Conservation (phyloP, 1,140 invertebrate species). For the Ooceraea biroi region DNA sequence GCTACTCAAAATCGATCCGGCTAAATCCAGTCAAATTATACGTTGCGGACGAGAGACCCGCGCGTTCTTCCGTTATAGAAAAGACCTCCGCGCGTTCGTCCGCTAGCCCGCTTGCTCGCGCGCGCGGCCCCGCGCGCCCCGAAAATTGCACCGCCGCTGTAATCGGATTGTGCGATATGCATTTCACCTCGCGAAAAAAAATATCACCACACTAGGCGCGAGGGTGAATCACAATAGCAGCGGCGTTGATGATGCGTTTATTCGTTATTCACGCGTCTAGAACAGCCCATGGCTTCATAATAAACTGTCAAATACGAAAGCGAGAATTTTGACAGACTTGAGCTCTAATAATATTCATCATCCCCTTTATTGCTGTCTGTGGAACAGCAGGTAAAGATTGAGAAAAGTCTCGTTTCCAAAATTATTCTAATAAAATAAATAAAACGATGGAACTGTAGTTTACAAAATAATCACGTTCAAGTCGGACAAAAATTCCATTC, state of each 20-base stretch:
- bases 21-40: slow-evolving; percentile 84
- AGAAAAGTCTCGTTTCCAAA: too few species aligned
- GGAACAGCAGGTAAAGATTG: too few species aligned
- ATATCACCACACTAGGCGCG: neutral
- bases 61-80: slow-evolving; percentile 62
- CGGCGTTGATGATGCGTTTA: slow-evolving; percentile 30
- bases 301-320: neutral
- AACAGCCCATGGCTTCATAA: too few species aligned
- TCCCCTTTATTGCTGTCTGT: too few species aligned
- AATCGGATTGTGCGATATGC: slow-evolving; percentile 49
- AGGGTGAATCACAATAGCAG: slow-evolving; percentile 9
- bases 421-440: too few species aligned
- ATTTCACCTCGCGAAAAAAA: slow-evolving; percentile 43
- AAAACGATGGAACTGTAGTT: too few species aligned
- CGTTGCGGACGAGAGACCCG: slow-evolving; percentile 80
- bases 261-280: slow-evolving; percentile 2
- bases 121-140: slow-evolving; percentile 8
- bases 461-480: too few species aligned
- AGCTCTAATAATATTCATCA: neutral
- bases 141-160: slow-evolving; percentile 53
- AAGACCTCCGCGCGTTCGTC: slow-evolving; percentile 10
- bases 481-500: too few species aligned
- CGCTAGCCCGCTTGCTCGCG: neutral
- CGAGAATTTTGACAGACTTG: neutral
- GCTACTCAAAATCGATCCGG: slow-evolving; percentile 85